These are phyloP conservation scores for Palythoa grandiflora DNA, from an alignment of 92 coral and sea anemone genomes.

Conservation along the genomic window DNA sequence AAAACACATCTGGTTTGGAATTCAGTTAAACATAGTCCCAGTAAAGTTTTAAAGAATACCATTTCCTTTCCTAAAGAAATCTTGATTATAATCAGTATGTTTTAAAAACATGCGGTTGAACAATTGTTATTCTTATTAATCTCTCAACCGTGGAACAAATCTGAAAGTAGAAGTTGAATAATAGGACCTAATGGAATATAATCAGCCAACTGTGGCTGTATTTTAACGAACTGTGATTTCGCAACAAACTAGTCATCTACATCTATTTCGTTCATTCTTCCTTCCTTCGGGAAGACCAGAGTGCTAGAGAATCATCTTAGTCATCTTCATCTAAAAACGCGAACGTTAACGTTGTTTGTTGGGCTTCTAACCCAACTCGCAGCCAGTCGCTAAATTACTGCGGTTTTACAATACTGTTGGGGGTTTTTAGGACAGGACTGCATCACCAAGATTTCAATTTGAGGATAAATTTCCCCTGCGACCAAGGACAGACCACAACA, in stretches of 20 bases:
- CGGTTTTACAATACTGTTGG: too few relatives aligned
- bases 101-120: neutral
- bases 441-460: too few relatives aligned
- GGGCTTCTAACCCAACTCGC: too few relatives aligned
- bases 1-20: neutral
- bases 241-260: neutral
- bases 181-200: neutral
- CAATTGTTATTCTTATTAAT: conserved; percentile 14
- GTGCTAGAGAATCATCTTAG: too few relatives aligned
- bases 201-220: neutral
- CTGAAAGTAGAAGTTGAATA: neutral
- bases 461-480: too few relatives aligned
- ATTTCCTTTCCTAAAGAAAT: neutral
- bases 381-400: too few relatives aligned
- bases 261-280: too few relatives aligned
- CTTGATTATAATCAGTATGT: neutral
- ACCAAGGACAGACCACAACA: too few relatives aligned
- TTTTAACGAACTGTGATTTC: neutral
- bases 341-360: too few relatives aligned
- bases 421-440: too few relatives aligned
- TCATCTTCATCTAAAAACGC: too few relatives aligned
- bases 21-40: neutral
- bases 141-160: conserved; percentile 29
- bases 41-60: neutral
- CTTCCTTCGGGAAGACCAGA: too few relatives aligned